Conservation (phyloP, 2,888 invertebrate species). For the Lutraria lutraria region DNA sequence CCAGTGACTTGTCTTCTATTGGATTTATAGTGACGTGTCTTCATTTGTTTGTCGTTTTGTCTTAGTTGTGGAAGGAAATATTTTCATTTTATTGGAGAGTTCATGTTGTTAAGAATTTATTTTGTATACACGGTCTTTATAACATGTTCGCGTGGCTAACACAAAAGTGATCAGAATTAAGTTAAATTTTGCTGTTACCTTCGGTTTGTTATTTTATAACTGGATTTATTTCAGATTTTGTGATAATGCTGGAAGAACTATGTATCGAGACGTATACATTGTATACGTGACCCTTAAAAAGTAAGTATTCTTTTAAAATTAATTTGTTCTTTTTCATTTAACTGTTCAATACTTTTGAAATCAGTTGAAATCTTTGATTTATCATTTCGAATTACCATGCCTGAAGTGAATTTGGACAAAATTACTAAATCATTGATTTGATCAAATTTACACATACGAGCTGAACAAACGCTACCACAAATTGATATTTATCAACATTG, state of each 20-base stretch:
- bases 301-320: not conserved
- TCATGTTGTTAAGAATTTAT: not conserved
- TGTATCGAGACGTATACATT: not conserved
- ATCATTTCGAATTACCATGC: too few species aligned
- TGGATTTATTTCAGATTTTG: constrained; percentile 2
- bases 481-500: too few species aligned
- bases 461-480: too few species aligned
- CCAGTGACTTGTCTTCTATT: not conserved
- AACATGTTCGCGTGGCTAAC: not conserved
- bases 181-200: not conserved
- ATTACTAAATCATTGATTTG: too few species aligned
- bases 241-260: not conserved
- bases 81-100: constrained; percentile 4
- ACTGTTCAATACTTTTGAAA: too few species aligned
- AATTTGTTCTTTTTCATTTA: too few species aligned
- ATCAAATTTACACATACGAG: too few species aligned
- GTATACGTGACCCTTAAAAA: not conserved
- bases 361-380: too few species aligned
- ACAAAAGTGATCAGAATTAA: not conserved
- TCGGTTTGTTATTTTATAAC: not conserved
- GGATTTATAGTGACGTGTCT: constrained; percentile 6
- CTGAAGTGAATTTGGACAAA: too few species aligned
- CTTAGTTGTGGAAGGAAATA: constrained; percentile 15
- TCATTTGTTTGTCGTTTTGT: not conserved
- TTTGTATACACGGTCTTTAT: not conserved